Evolutionary conservation across 2,888 invertebrate genomes (phyloP).

Genomic region (Orchesellides sinensis): DNA sequence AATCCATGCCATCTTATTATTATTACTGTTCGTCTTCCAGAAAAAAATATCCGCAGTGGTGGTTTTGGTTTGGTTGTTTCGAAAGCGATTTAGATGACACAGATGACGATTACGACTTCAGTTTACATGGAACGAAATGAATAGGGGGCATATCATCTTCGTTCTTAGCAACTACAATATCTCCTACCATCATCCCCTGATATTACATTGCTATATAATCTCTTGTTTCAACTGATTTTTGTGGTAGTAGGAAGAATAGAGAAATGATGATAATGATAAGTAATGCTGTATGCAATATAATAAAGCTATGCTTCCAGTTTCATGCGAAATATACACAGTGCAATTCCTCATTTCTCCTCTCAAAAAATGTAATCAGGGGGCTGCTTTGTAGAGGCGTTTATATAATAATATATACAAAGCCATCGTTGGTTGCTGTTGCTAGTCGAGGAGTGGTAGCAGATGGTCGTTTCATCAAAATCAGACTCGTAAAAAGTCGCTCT

Average conservation of each 20-base stretch:
- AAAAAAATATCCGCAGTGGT: no score
- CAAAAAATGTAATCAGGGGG: background rate
- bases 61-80: no score
- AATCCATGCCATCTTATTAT: no score
- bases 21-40: no score
- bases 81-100: constrained; percentile 14
- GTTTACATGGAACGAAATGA: background rate
- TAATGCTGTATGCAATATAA: no score
- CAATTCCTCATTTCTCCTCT: constrained; percentile 18
- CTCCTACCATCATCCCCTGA: no score
- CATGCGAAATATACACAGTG: no score
- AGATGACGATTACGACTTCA: constrained; percentile 12
- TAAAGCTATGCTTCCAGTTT: no score
- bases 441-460: constrained; percentile 70
- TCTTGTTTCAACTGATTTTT: no score
- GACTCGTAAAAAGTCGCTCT: constrained; percentile 62
- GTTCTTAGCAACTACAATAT: background rate
- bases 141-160: background rate
- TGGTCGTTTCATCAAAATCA: constrained; percentile 73
- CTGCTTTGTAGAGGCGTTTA: background rate
- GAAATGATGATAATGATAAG: no score
- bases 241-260: no score
- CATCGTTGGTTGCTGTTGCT: background rate
- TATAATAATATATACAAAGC: background rate
- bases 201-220: no score